Base-by-base conservation (phyloP, 2,797 vertebrate genomes). In the Merluccius polli region DNA sequence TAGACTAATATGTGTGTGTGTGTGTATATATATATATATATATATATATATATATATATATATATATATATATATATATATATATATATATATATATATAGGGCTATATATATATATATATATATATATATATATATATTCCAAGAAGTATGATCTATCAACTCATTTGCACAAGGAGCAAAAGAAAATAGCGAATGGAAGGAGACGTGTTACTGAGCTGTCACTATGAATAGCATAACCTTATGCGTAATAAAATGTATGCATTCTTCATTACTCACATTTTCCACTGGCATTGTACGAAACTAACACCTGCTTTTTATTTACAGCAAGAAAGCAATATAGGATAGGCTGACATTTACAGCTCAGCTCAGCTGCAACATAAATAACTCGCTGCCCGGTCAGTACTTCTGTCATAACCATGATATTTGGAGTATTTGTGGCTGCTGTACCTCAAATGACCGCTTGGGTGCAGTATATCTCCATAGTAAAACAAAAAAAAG, bases 391-490 rank as follows among this genome's bases (percentile, higher is more conserved):
- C 52, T 59, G 52, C 52, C 59, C 27, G 24, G 16, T 65, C n/a
- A 59, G 18, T 59, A 65, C 24, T 65, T 27, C 24, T 65, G 59
- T 29, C 59, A 65, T 27, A 65, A 10, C n/a, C 7, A 1, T 15
- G 52, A 63, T 24, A 24, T 63, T 63, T 24, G 2, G n/a, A 73
- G 76, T 30, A 21, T 16, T 36, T 72, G 67, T 31, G 70, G 44
- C 71, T 81, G 85, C 65, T 72, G 31, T 89, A 77, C 73, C 81
- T 1, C 30, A 30, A 24, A 0, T 44, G 21, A 27, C 91, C 93
- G 90, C 90, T 86, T 38, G 93, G 83, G 91, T 93, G 91, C 92
- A 93, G 86, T 86, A 90, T 83, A 77, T 84, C 89, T 91, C 92
- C 86, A 92, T 73, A 74, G 70, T 81, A 84, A 81, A n/a, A n/a